Conservation (phyloP, 2,113 vertebrate genomes). For the Hipposideros armiger region DNA sequence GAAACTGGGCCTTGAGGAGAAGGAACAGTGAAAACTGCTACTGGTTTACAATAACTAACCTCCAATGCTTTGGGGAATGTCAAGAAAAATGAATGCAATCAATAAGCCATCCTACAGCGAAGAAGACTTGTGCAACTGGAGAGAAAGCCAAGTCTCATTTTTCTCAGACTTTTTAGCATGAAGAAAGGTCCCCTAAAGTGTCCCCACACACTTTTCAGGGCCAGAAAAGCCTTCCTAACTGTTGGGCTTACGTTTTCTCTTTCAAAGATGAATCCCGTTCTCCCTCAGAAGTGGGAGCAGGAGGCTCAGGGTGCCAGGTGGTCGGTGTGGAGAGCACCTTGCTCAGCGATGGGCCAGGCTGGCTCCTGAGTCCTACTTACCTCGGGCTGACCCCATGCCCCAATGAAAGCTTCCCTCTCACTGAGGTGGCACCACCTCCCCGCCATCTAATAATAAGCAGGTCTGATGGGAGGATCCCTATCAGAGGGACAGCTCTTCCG, state of each 20-base stretch:
- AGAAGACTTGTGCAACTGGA: neutral
- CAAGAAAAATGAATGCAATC: neutral
- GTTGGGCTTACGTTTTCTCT: accelerated
- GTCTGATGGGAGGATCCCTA: accelerated
- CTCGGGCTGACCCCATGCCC: neutral
- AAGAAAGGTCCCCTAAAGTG: neutral
- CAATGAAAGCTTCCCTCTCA: neutral
- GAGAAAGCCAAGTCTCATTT: neutral
- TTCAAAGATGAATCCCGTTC: neutral
- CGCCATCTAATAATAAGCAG: neutral
- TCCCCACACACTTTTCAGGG: neutral
- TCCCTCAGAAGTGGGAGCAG: neutral
- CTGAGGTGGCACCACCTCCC: accelerated
- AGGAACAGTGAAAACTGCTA: accelerated
- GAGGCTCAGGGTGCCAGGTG: too few relatives aligned
- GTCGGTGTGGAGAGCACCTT: too few relatives aligned
- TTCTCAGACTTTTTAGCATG: too few relatives aligned
- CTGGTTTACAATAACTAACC: neutral
- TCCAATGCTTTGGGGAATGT: neutral
- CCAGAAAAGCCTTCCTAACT: neutral
- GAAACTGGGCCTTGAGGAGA: neutral
- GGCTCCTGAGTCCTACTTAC: neutral
- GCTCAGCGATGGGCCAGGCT: too few relatives aligned
- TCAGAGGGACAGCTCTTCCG: neutral
- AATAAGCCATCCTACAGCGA: neutral